phyloP scores from a whole-genome alignment of 2,113 vertebrate genomes.

The Semicossyphus pulcher region DNA sequence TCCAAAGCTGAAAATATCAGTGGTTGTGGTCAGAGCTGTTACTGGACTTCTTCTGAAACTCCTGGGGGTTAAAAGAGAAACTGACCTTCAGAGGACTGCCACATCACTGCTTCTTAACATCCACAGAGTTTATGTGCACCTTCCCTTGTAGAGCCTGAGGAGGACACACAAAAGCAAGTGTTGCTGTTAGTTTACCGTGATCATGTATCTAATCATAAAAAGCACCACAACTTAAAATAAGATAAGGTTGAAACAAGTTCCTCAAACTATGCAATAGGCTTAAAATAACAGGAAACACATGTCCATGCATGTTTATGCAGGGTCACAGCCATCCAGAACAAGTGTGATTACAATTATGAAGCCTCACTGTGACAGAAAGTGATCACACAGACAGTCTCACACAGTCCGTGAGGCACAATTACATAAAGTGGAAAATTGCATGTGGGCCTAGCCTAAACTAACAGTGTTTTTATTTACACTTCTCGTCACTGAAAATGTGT shows the following conservation, averaged over 20 bases:
- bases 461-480: too few relatives aligned
- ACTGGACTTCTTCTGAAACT: neutral
- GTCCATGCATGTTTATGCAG: too few relatives aligned
- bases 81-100: conserved; percentile 9
- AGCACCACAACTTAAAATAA: too few relatives aligned
- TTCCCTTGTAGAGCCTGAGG: neutral
- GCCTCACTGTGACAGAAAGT: too few relatives aligned
- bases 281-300: too few relatives aligned
- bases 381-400: conserved; percentile 20
- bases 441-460: neutral
- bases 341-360: too few relatives aligned
- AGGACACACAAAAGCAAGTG: neutral
- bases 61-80: conserved; percentile 47
- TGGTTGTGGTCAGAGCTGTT: neutral
- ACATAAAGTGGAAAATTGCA: neutral
- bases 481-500: too few relatives aligned
- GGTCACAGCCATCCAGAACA: too few relatives aligned
- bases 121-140: neutral
- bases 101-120: conserved; percentile 22
- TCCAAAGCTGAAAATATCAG: neutral
- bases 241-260: too few relatives aligned
- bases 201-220: neutral
- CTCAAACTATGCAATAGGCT: too few relatives aligned
- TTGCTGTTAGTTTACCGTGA: neutral
- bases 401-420: conserved; percentile 12